Percentiles rank a stretch among this genome's conserved stretches.
Conservation (phyloP, 2,113 vertebrate species). For the Syrmaticus mikado region DNA sequence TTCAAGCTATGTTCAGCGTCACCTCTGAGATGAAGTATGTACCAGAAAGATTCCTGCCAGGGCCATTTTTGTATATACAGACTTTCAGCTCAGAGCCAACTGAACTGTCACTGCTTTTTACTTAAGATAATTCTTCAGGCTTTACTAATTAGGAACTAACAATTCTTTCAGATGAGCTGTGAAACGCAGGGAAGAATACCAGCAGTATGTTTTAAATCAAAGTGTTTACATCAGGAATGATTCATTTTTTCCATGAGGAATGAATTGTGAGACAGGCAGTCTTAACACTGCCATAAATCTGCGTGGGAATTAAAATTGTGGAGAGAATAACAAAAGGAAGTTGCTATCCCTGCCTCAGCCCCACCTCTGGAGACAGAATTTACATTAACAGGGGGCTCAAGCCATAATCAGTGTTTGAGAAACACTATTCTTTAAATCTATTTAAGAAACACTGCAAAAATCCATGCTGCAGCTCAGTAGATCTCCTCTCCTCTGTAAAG, state of each 20-base stretch:
- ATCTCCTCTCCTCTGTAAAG: background rate
- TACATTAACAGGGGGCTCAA: conserved; percentile 42
- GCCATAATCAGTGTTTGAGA: background rate
- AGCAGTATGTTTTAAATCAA: conserved; percentile 79
- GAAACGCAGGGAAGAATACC: conserved; percentile 57
- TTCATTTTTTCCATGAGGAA: conserved; percentile 79
- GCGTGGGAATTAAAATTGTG: conserved; percentile 50
- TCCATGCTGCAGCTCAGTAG: background rate
- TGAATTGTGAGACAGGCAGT: conserved; percentile 51
- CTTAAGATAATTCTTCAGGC: conserved; percentile 69
- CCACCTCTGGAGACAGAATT: background rate
- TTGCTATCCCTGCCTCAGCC: background rate
- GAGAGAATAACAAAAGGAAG: conserved; percentile 33
- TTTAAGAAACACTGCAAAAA: background rate
- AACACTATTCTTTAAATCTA: background rate
- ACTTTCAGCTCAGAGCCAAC: conserved; percentile 61
- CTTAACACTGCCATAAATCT: conserved; percentile 63
- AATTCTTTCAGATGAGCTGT: conserved; percentile 68
- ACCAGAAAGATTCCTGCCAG: background rate
- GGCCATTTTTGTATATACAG: background rate
- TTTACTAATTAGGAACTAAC: conserved; percentile 78
- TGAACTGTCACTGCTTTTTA: conserved; percentile 72
- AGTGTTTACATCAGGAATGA: conserved; percentile 73
- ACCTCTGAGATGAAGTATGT: background rate
- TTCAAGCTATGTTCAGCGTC: background rate